These are phyloP conservation scores for Sipha flava DNA, from an alignment of 1,140 invertebrate genomes.

Conservation along the genomic window DNA sequence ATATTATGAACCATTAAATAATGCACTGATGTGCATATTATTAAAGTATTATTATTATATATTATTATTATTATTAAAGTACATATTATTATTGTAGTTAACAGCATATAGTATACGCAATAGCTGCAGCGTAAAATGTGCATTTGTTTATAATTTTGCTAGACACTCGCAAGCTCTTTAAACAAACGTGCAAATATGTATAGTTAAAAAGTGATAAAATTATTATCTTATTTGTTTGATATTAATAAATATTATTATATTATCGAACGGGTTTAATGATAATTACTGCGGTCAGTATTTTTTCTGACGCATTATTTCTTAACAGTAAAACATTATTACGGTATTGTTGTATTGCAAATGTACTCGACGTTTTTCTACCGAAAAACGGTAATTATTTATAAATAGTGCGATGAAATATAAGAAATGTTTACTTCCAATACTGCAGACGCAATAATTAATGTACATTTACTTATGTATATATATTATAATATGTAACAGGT, in stretches of 20 bases:
- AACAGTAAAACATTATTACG: not conserved
- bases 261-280: not conserved
- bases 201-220: not conserved
- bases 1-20: too few species aligned
- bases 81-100: too few species aligned
- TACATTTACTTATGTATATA: too few species aligned
- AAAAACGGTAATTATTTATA: not conserved
- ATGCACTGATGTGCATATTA: too few species aligned
- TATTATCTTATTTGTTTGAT: not conserved
- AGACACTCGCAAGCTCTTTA: not conserved
- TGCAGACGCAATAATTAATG: too few species aligned
- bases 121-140: not conserved
- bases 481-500: not conserved
- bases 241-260: not conserved
- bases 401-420: not conserved
- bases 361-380: not conserved
- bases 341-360: not conserved
- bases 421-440: too few species aligned
- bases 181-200: not conserved
- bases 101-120: too few species aligned
- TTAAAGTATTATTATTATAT: too few species aligned
- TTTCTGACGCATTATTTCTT: not conserved
- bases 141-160: not conserved
- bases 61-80: too few species aligned
- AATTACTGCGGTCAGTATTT: not conserved